Evolutionary conservation across 2,888 invertebrate genomes (phyloP), one percentile per base, ranked within the genome.

Genomic region (Liposcelis brunnea): DNA sequence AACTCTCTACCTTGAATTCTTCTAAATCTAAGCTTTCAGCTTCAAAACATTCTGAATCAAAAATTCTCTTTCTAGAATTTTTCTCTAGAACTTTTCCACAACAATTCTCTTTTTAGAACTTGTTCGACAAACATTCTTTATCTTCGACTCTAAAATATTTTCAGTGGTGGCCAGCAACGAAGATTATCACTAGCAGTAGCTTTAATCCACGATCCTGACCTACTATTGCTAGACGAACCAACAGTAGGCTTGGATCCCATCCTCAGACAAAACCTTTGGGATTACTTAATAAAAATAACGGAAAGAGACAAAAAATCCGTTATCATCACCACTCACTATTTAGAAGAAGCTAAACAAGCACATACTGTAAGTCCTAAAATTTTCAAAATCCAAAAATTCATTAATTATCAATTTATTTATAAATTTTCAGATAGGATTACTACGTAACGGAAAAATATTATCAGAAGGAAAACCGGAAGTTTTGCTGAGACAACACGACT

Each of bases 301-400:
- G 52, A 57, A 21, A 55, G 58, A 15, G 53, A 57, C 10, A 54
- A 59, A 33, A 63, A 61, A 16, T 68, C 68, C 3, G 65, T 69
- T 15, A 60, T 69, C 45, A 65, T 69, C 47, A 69, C 69, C 4
- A 69, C 69, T 3, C 69, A 69, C 52, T 69, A 69, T 54, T 65
- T 69, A 26, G 69, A 69, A 55, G 69, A 69, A 54, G 68, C 69
- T 8, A 53, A 54, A 36, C 58, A 59, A 44, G 60, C 60, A 10
- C 48, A 58, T 46, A 52, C 52, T 31, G 60, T 61, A 54, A 52
- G 49, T 46, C 19, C 2, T n/a, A n/a, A n/a, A n/a, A n/a, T n/a
- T n/a, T n/a, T n/a, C n/a, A n/a, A n/a, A n/a, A n/a, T n/a, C n/a
- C n/a, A n/a, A n/a, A n/a, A n/a, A n/a, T n/a, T n/a, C n/a, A n/a